Conservation (phyloP, 23 tunicate genomes). For the Halocynthia roretzi region DNA sequence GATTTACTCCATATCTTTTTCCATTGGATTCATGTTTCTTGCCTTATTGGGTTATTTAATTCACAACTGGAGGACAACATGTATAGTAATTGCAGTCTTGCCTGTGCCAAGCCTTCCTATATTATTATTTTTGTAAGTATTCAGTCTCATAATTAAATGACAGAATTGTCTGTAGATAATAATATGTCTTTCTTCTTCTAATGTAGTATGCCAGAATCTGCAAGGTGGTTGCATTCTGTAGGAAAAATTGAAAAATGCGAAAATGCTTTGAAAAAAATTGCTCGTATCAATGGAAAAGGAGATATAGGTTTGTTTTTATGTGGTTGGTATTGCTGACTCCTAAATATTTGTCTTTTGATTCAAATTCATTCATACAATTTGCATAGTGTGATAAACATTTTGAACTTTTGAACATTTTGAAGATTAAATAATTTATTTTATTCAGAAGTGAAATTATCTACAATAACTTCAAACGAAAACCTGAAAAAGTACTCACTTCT, state of each 20-base stretch:
- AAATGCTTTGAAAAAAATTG: conserved; percentile 38
- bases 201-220: conserved; percentile 71
- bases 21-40: conserved; percentile 62
- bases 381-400: not conserved
- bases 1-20: conserved; percentile 45
- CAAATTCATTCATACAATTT: not conserved
- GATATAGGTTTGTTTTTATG: conserved; percentile 15
- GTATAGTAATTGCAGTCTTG: conserved; percentile 44
- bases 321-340: not conserved
- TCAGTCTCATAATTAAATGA: not conserved
- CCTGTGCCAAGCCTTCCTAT: conserved; percentile 4
- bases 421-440: not conserved
- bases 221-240: conserved; percentile 75
- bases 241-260: conserved; percentile 62
- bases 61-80: conserved; percentile 43
- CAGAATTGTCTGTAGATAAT: no score
- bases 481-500: conserved; percentile 42
- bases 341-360: not conserved
- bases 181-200: no score
- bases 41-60: conserved; percentile 28
- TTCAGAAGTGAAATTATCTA: conserved; percentile 14
- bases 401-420: not conserved
- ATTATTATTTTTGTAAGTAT: conserved; percentile 47
- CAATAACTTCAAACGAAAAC: conserved; percentile 9
- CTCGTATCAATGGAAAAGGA: conserved; percentile 51